Conservation (phyloP, 2,888 invertebrate species). For the Pterobdella sp. region DNA sequence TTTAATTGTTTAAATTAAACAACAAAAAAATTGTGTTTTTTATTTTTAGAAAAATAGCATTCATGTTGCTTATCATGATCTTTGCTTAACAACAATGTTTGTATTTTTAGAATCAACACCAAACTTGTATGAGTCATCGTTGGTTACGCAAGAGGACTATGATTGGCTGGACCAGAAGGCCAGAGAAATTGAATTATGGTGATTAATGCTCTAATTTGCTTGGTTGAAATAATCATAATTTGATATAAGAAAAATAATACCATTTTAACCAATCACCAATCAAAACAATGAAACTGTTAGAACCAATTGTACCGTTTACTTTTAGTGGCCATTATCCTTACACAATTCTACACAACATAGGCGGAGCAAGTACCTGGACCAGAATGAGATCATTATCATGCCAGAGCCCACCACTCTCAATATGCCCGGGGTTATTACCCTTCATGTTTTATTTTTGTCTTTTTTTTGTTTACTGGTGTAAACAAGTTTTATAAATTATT, state of each 20-base stretch:
- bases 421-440: too few relatives aligned
- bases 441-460: too few relatives aligned
- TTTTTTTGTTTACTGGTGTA: too few relatives aligned
- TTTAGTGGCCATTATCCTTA: too few relatives aligned
- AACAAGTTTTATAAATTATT: too few relatives aligned
- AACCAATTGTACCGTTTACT: too few relatives aligned
- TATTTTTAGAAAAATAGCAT: too few relatives aligned
- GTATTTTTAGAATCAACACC: slow-evolving; percentile 13
- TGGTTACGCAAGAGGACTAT: slow-evolving; percentile 17
- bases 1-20: too few relatives aligned
- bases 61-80: too few relatives aligned
- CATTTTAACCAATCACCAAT: background rate
- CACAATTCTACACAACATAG: background rate
- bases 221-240: background rate
- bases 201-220: background rate
- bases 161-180: slow-evolving; percentile 23
- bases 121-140: background rate
- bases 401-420: slow-evolving; percentile 14
- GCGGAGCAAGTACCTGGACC: background rate
- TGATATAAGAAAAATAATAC: background rate
- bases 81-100: background rate
- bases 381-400: slow-evolving; percentile 17
- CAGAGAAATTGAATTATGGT: slow-evolving; percentile 23
- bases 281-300: background rate
- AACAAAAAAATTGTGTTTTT: too few relatives aligned